These are phyloP conservation scores for Mastacembelus armatus DNA, from an alignment of 2,797 vertebrate species.

Conservation along the genomic window DNA sequence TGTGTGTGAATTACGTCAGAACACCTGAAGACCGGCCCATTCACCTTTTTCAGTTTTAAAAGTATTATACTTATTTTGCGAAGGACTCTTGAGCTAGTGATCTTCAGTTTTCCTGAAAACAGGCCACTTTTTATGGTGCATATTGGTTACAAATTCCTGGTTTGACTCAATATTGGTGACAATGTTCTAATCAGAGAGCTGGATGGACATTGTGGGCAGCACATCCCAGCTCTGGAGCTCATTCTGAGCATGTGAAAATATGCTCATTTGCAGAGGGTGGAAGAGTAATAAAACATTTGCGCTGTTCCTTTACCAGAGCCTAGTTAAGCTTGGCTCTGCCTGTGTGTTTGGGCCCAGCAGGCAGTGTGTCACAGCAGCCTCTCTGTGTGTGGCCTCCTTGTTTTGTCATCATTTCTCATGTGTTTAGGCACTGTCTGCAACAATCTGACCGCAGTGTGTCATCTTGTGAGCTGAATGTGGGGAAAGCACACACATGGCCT, in stretches of 20 bases:
- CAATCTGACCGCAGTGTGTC: slow-evolving; percentile 76
- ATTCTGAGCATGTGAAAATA: slow-evolving; percentile 54
- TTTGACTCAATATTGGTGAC: slow-evolving; percentile 20
- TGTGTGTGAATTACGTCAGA: too few species aligned
- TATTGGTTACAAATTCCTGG: slow-evolving; percentile 30
- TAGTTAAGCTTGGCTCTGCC: slow-evolving; percentile 54
- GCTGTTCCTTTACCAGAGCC: slow-evolving; percentile 41
- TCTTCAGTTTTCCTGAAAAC: too few species aligned
- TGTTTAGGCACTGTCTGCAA: slow-evolving; percentile 83
- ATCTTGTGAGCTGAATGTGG: slow-evolving; percentile 59
- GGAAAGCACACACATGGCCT: slow-evolving; percentile 52
- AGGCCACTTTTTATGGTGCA: not conserved
- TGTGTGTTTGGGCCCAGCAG: slow-evolving; percentile 68
- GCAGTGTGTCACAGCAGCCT: slow-evolving; percentile 67
- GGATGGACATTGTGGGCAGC: slow-evolving; percentile 56
- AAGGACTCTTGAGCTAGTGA: too few species aligned
- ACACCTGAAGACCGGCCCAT: too few species aligned
- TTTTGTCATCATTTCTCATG: slow-evolving; percentile 83
- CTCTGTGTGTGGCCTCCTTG: slow-evolving; percentile 83
- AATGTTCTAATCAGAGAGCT: slow-evolving; percentile 48
- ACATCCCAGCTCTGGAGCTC: slow-evolving; percentile 29
- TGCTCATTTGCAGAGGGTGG: slow-evolving; percentile 53
- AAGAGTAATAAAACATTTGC: slow-evolving; percentile 60
- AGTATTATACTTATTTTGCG: too few species aligned
- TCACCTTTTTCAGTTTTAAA: too few species aligned